A percentile compares a stretch with the other conserved stretches of the same genome.
These are phyloP conservation scores for Drosophila persimilis DNA, from an alignment of 1,140 invertebrate species.

Conservation along the genomic window DNA sequence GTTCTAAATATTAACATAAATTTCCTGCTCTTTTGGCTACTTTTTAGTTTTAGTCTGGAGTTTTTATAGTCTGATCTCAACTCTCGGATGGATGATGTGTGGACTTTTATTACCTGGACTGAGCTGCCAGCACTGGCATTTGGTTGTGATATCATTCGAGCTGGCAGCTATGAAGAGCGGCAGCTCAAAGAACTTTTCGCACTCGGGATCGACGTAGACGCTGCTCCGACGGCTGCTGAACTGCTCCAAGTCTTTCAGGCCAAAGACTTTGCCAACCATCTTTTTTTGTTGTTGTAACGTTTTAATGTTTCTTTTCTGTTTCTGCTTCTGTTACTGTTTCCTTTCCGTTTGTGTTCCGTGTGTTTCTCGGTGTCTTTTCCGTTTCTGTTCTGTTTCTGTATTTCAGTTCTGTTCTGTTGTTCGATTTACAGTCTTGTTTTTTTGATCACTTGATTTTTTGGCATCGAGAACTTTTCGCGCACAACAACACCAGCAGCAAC, in stretches of 20 bases:
- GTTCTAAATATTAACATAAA: slow-evolving; percentile 12
- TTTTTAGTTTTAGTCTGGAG: background rate
- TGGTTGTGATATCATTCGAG: slow-evolving; percentile 81
- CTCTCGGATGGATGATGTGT: background rate
- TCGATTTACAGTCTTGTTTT: slow-evolving; percentile 46
- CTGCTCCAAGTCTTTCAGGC: slow-evolving; percentile 78
- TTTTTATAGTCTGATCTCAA: slow-evolving; percentile 24
- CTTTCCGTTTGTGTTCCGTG: slow-evolving; percentile 10
- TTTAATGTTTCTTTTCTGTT: slow-evolving; percentile 2
- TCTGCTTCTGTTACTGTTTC: slow-evolving; percentile 17
- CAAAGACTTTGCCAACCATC: slow-evolving; percentile 82
- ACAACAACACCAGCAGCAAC: slow-evolving; percentile 42
- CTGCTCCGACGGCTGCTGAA: slow-evolving; percentile 81
- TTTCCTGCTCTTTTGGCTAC: slow-evolving; percentile 2
- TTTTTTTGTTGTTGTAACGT: slow-evolving; percentile 33
- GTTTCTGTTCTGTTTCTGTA: slow-evolving; percentile 15
- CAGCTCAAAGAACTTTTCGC: slow-evolving; percentile 82
- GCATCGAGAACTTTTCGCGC: slow-evolving; percentile 47
- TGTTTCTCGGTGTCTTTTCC: slow-evolving; percentile 12
- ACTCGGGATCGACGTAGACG: slow-evolving; percentile 82
- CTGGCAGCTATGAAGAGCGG: slow-evolving; percentile 79
- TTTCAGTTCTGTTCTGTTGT: slow-evolving; percentile 23
- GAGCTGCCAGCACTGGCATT: slow-evolving; percentile 80
- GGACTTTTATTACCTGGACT: slow-evolving; percentile 77
- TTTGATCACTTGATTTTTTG: slow-evolving; percentile 45